A percentile compares a stretch with the other conserved stretches of the same genome.
Conservation (phyloP, 2,888 invertebrate genomes). For the Plebejus argus region DNA sequence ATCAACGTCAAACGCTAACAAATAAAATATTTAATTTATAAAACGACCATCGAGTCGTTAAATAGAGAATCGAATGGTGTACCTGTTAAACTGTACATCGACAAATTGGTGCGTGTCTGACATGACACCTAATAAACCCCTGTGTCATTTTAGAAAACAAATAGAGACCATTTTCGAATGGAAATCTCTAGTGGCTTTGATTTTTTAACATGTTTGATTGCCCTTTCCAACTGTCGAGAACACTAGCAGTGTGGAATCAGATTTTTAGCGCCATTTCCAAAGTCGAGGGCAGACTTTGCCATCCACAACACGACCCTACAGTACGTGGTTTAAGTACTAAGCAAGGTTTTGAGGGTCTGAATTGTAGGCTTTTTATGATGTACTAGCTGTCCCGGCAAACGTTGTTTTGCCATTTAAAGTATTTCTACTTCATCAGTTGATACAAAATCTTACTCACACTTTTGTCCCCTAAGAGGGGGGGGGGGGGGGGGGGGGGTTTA, state of each 20-base stretch:
- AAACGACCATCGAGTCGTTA: constrained; percentile 8
- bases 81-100: background rate
- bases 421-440: too few relatives aligned
- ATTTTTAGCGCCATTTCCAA: constrained; percentile 9
- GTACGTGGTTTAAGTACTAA: background rate
- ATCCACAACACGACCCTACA: background rate
- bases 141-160: constrained; percentile 29
- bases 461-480: too few relatives aligned
- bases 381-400: too few relatives aligned
- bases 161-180: constrained; percentile 5
- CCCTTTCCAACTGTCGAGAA: constrained; percentile 9
- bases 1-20: background rate
- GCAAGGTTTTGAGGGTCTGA: too few relatives aligned
- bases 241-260: background rate
- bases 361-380: too few relatives aligned
- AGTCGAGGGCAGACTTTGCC: background rate
- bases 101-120: constrained; percentile 19
- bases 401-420: too few relatives aligned
- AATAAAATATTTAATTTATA: background rate
- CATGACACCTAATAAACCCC: constrained; percentile 22
- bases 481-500: too few relatives aligned
- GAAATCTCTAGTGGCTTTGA: constrained; percentile 16
- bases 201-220: constrained; percentile 17
- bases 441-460: too few relatives aligned
- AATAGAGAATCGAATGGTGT: constrained; percentile 19